Percentiles rank a stretch among this genome's conserved stretches.
Evolutionary conservation across 2,797 vertebrate genomes (phyloP).

Genomic region (Mus minutoides): DNA sequence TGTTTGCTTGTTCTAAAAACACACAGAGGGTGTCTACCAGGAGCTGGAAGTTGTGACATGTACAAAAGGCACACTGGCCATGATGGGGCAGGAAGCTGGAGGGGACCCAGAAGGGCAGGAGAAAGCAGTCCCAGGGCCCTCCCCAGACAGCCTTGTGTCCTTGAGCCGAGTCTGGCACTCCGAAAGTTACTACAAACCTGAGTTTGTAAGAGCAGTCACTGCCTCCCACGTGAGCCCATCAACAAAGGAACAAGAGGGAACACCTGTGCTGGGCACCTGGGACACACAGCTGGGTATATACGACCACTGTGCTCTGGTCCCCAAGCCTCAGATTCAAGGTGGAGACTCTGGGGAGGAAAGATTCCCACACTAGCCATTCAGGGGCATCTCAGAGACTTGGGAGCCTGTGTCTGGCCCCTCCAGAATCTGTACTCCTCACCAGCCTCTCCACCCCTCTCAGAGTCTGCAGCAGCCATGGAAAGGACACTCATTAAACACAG

Average conservation of each 20-base stretch:
- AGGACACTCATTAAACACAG: background rate
- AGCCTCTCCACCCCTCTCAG: background rate
- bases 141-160: too few species aligned
- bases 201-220: accelerated
- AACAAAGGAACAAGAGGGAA: background rate
- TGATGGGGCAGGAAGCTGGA: background rate
- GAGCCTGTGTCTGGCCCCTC: background rate
- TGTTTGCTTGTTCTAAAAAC: background rate
- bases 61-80: accelerated
- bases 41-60: background rate
- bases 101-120: background rate
- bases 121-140: background rate
- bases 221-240: background rate
- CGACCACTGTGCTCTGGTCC: too few species aligned
- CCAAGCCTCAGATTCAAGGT: background rate
- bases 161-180: background rate
- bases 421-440: background rate
- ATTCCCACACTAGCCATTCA: background rate
- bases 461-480: too few species aligned
- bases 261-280: background rate
- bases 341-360: background rate
- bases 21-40: background rate
- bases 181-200: background rate
- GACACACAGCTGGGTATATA: background rate
- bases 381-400: background rate